These are phyloP conservation scores for Drosophila mimica DNA, from an alignment of 2,888 invertebrate species.

Conservation along the genomic window DNA sequence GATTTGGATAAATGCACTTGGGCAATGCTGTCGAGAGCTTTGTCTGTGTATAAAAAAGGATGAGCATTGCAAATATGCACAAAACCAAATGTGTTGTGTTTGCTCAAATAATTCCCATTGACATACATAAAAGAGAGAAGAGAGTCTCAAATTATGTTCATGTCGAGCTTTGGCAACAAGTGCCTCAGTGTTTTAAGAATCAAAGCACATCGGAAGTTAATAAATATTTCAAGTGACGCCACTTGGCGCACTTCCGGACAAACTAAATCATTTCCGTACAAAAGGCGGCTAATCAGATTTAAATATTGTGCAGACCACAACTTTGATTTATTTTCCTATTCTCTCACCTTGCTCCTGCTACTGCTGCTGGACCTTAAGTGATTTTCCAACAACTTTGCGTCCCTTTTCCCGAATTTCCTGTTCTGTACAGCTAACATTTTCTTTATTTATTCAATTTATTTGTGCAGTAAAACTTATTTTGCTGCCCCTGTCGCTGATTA, in stretches of 20 bases:
- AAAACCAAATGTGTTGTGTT: neutral
- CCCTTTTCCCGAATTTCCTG: constrained; percentile 52
- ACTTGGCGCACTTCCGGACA: neutral
- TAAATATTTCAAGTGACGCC: neutral
- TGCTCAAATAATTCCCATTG: neutral
- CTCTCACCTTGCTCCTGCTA: neutral
- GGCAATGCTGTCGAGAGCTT: constrained; percentile 15
- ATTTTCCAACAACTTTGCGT: constrained; percentile 1
- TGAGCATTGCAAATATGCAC: neutral
- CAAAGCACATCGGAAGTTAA: neutral
- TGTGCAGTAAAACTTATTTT: constrained; percentile 65
- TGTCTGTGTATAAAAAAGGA: neutral
- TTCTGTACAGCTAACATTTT: constrained; percentile 52
- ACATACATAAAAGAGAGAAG: neutral
- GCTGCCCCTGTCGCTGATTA: constrained; percentile 46
- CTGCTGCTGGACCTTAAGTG: neutral
- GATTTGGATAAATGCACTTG: constrained; percentile 43
- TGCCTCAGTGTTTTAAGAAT: neutral
- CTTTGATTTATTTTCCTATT: neutral
- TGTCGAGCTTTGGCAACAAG: neutral
- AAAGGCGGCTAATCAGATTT: constrained; percentile 53
- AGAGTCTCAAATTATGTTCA: neutral
- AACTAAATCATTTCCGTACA: constrained; percentile 40
- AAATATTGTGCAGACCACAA: constrained; percentile 36
- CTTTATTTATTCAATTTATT: constrained; percentile 71